Evolutionary conservation across 2,888 invertebrate species (phyloP).

Genomic region (Lycophotia porphyrea): DNA sequence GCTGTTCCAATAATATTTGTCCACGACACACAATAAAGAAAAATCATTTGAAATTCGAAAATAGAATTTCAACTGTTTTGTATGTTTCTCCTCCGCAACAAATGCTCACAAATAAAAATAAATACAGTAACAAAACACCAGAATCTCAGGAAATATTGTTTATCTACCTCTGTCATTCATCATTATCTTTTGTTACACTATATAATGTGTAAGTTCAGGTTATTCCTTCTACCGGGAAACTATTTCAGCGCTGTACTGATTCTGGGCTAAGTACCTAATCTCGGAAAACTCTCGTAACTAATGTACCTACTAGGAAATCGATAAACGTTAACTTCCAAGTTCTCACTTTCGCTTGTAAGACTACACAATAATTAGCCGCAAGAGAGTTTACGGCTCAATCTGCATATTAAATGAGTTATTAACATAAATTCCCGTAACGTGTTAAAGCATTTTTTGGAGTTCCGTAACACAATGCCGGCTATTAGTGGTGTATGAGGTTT

Average conservation of each 20-base stretch:
- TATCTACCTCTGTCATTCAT: neutral
- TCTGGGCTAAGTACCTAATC: too few relatives aligned
- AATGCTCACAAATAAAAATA: neutral
- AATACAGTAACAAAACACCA: neutral
- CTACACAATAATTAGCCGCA: slow-evolving; percentile 36
- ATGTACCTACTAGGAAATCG: slow-evolving; percentile 21
- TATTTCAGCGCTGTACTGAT: neutral
- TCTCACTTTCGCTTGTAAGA: slow-evolving; percentile 56
- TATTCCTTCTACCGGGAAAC: neutral
- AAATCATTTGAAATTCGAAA: neutral
- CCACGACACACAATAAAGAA: too few relatives aligned
- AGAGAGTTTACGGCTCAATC: slow-evolving; percentile 50
- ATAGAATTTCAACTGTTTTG: neutral
- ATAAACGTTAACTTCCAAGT: slow-evolving; percentile 35
- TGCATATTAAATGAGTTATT: slow-evolving; percentile 62
- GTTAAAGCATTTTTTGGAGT: slow-evolving; percentile 44
- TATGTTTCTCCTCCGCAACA: neutral
- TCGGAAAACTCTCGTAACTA: slow-evolving; percentile 12
- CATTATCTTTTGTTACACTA: too few relatives aligned
- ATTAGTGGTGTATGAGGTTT: neutral
- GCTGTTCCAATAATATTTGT: neutral
- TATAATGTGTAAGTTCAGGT: neutral
- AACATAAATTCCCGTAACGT: slow-evolving; percentile 44
- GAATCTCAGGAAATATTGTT: neutral
- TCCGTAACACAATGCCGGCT: neutral